Evolutionary conservation across 2,113 vertebrate genomes (phyloP).

Genomic region (Oceanites oceanicus): DNA sequence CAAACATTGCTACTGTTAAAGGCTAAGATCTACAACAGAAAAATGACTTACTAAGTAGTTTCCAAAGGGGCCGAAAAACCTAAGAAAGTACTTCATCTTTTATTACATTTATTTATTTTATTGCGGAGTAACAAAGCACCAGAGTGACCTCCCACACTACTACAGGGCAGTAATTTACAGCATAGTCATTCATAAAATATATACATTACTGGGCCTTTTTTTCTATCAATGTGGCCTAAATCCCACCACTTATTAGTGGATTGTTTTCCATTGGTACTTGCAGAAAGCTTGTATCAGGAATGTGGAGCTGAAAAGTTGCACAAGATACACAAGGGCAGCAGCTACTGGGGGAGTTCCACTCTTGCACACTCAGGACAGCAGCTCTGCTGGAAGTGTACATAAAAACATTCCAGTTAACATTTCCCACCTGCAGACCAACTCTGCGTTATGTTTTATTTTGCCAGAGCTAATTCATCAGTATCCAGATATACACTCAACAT

Average conservation of each 20-base stretch:
- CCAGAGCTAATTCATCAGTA: background rate
- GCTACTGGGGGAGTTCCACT: background rate
- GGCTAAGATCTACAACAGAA: background rate
- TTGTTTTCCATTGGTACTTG: background rate
- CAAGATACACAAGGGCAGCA: background rate
- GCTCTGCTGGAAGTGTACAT: background rate
- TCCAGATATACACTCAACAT: background rate
- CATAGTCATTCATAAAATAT: background rate
- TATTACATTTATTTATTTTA: background rate
- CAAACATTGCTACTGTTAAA: background rate
- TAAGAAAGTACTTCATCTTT: background rate
- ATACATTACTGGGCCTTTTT: background rate
- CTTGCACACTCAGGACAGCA: background rate
- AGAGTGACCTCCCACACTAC: background rate
- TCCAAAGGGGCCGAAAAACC: background rate
- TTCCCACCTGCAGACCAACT: background rate
- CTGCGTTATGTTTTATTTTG: background rate
- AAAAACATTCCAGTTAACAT: background rate
- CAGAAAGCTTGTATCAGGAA: background rate
- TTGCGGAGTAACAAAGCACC: background rate
- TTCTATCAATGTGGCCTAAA: background rate
- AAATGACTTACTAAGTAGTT: background rate
- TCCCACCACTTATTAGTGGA: background rate
- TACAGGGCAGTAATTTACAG: background rate
- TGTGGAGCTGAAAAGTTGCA: background rate